A percentile compares a stretch with the other conserved stretches of the same genome.
Evolutionary conservation across 2,113 vertebrate species (phyloP).

Genomic region (Salvelinus namaycush): DNA sequence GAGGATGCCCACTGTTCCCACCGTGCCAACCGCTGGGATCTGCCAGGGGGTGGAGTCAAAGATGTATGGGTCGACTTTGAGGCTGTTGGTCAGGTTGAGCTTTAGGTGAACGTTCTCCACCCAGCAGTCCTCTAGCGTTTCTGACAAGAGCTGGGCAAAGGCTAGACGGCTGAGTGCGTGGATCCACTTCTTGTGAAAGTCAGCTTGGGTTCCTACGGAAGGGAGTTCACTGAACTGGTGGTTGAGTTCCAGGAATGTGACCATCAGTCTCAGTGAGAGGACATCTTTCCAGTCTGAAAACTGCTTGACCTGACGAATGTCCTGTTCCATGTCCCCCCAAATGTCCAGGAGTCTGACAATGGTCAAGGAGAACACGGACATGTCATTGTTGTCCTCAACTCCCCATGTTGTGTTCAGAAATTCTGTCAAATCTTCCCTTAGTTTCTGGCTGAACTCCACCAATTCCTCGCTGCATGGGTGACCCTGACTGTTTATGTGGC

Average conservation of each 20-base stretch:
- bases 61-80: not conserved
- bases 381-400: constrained; percentile 24
- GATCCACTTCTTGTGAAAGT: constrained; percentile 60
- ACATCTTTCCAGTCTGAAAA: constrained; percentile 75
- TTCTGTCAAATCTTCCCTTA: constrained; percentile 27
- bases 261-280: constrained; percentile 71
- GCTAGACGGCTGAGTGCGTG: constrained; percentile 51
- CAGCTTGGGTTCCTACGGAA: not conserved
- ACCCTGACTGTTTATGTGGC: constrained; percentile 21
- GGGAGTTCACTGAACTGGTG: constrained; percentile 49
- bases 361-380: constrained; percentile 44
- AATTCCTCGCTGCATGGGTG: constrained; percentile 59
- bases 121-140: constrained; percentile 74
- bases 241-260: constrained; percentile 69
- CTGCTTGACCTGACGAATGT: constrained; percentile 61
- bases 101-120: constrained; percentile 63
- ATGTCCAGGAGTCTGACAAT: constrained; percentile 68
- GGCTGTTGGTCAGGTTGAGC: constrained; percentile 35
- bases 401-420: constrained; percentile 49
- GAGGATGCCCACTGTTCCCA: constrained; percentile 3
- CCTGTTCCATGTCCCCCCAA: constrained; percentile 57
- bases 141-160: constrained; percentile 69
- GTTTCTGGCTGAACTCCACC: constrained; percentile 58
- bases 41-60: constrained; percentile 42
- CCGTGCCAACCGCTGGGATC: constrained; percentile 24